Base-by-base conservation (phyloP, 2,797 vertebrate genomes). In the Enteromius trimaculatus region DNA sequence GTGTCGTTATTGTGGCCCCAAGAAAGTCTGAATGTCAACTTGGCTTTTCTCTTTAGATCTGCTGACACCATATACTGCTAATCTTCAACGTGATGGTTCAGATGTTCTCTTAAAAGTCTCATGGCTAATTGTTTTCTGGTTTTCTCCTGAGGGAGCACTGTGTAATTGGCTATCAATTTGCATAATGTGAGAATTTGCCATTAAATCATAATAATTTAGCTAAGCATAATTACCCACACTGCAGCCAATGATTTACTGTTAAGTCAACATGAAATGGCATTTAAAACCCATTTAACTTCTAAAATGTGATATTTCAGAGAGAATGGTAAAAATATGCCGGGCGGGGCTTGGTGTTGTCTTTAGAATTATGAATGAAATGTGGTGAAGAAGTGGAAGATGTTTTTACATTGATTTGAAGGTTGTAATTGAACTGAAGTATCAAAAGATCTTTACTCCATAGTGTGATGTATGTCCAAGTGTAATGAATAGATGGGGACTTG, bases 71-170 rank as follows among this genome's bases (percentile, higher is more conserved):
- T 60, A 42, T 60, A 58, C n/a, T 26, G 34, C 21, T 58, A 17
- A 76, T 58, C 51, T 58, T 39, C 21, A 75, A 77, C 3, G 44
- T 89, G 95, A 97, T 3, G 97, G 87, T 0, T 95, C 94, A 0
- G 93, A 93, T 1, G 92, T 82, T 77, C 94, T 13, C 85, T 80
- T 92, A 79, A 98, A 95, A 97, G 97, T 98, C 85, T 11, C 2
- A 0, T 95, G 53, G 92, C 83, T 94, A 94, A 3, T 89, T 79
- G 0, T 95, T 92, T 23, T 97, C 72, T 0, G 93, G 93, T 0
- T 94, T 94, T 1, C 86, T 44, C 55, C 55, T 64, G 55, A 64
- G 23, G 39, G 75, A 62, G 37, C 31, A 2, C 23, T 29, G 16
- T 64, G n/a, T 77, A 77, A 77, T 77, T 47, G 58, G 16, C 58